A percentile compares a stretch with the other conserved stretches of the same genome.
phyloP scores from a whole-genome alignment of 2,888 invertebrate genomes.

The Pedicia rivosa region DNA sequence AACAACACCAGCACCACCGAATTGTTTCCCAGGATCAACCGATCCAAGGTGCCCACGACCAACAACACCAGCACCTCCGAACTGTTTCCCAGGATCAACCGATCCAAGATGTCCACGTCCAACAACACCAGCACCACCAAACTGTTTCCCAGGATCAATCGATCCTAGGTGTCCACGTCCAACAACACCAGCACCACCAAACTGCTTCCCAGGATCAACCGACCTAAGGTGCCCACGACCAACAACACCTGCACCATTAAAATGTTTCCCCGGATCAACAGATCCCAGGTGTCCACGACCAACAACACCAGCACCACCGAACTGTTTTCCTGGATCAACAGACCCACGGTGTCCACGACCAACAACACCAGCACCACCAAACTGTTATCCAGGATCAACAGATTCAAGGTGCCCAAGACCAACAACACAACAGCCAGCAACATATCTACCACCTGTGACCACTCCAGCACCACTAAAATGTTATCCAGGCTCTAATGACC shows the following conservation, averaged over 20 bases:
- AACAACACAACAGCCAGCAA: conserved; percentile 18
- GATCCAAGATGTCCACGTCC: conserved; percentile 18
- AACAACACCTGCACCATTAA: not conserved
- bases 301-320: conserved; percentile 12
- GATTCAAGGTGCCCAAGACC: conserved; percentile 19
- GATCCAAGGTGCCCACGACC: conserved; percentile 22
- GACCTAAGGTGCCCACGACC: conserved; percentile 20
- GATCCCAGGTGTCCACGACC: conserved; percentile 18
- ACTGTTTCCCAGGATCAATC: conserved; percentile 27
- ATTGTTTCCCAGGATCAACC: conserved; percentile 20
- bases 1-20: conserved; percentile 12
- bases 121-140: conserved; percentile 16
- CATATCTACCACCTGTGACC: conserved; percentile 16
- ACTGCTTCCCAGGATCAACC: conserved; percentile 12
- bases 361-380: conserved; percentile 16
- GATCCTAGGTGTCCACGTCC: conserved; percentile 21
- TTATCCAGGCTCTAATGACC: conserved; percentile 26
- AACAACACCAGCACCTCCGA: conserved; percentile 15
- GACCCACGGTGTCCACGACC: conserved; percentile 22
- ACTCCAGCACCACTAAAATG: conserved; percentile 22
- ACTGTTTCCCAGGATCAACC: conserved; percentile 21
- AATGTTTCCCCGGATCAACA: conserved; percentile 14
- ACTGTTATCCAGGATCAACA: conserved; percentile 21
- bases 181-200: conserved; percentile 12
- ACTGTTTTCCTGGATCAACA: conserved; percentile 20